Evolutionary conservation across 2,888 invertebrate species (phyloP), one percentile per base, ranked within the genome.

Genomic region (Melipona bicolor): DNA sequence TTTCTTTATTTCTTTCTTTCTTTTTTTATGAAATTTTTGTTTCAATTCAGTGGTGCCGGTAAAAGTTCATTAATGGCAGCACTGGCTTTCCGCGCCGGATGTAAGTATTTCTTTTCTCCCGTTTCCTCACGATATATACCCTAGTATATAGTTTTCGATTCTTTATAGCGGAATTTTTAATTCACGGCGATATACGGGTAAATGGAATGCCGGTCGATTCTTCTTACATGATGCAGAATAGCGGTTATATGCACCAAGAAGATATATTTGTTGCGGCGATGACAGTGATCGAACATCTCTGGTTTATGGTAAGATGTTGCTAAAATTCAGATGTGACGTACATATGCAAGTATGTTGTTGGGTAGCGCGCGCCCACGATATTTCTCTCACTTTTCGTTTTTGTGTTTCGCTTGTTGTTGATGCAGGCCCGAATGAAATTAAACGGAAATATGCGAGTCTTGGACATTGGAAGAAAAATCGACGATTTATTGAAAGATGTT

Each of bases 231-330:
- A 97, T 97, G 91, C 96, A 96, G 78, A 96, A 98, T 84, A 97
- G 97, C 90, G 98, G 98, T 0, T 99, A 97, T 94, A 98, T 99
- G 95, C 98, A 98, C 90, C 99, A 99, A 94, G 98, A 98, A 86
- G 98, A 99, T 92, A 95, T 98, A 70, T 98, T 99, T 91, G 97
- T 98, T 11, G 97, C 97, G 4, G 96, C 97, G 62, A 96, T 99
- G 84, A 98, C 98, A 0, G 98, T 98, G 43, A 95, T 96, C 86
- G 99, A 99, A 93, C 98, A 99, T 92, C 96, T 99, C 79, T 96
- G 96, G 90, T 97, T 98, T 89, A 98, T 98, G 98, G 98, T 97
- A 64, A 50, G 43, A 32, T 4, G 43, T 2, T 9, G 2, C 43
- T 43, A 9, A 43, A 43, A 43, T 43, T 43, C 43, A 3, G 5